A percentile compares a stretch with the other conserved stretches of the same genome.
Evolutionary conservation across 2,797 vertebrate genomes (phyloP).

Genomic region (Chanos chanos): DNA sequence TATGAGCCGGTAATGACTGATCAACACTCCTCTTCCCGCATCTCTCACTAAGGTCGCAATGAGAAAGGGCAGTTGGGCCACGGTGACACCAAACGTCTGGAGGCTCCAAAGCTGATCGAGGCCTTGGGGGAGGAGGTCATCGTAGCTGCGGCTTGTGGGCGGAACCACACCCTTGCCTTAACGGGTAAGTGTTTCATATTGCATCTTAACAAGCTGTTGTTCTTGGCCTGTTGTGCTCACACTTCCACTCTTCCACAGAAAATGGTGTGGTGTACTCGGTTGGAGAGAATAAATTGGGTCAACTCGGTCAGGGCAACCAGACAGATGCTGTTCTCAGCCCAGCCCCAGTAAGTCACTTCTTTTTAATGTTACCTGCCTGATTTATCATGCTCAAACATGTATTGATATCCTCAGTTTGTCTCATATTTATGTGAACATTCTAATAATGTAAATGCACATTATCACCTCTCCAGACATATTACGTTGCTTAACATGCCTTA

Average conservation of each 20-base stretch:
- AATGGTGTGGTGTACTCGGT: constrained; percentile 84
- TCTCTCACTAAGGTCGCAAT: constrained; percentile 77
- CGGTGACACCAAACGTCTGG: constrained; percentile 88
- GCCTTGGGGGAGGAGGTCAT: constrained; percentile 77
- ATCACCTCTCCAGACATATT: too few relatives aligned
- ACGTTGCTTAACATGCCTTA: too few relatives aligned
- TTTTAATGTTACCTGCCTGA: too few relatives aligned
- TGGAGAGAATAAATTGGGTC: constrained; percentile 95
- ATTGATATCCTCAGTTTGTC: neutral
- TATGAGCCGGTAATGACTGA: neutral
- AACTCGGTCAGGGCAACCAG: constrained; percentile 92
- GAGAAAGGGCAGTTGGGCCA: constrained; percentile 96
- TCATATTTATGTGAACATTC: neutral
- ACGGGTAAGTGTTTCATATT: constrained; percentile 70
- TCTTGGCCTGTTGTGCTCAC: neutral
- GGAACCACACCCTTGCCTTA: constrained; percentile 90
- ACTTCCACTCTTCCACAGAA: constrained; percentile 76
- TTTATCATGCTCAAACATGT: neutral
- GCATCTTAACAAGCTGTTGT: too few relatives aligned
- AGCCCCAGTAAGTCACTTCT: constrained; percentile 68
- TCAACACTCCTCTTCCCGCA: neutral
- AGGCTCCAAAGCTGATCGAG: constrained; percentile 86
- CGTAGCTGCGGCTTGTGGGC: constrained; percentile 86
- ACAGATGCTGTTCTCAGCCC: constrained; percentile 90
- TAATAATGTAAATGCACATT: neutral